These are phyloP conservation scores for Ochotona princeps DNA, from an alignment of 2,113 vertebrate genomes.

Conservation along the genomic window DNA sequence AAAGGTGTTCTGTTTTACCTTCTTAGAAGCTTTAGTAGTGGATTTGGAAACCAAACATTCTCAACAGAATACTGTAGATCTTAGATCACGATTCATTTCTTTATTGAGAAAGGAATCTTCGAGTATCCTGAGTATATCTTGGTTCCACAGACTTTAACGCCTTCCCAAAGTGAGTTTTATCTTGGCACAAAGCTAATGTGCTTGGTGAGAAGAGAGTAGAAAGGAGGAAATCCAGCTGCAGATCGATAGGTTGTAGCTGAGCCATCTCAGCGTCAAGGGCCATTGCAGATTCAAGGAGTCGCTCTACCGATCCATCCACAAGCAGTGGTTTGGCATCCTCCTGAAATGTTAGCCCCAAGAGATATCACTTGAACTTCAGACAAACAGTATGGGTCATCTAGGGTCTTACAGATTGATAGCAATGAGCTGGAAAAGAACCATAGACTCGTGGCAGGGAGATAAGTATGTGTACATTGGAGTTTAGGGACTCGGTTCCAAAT, in stretches of 20 bases:
- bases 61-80: background rate
- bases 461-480: background rate
- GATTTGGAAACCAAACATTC: background rate
- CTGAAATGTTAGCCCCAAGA: background rate
- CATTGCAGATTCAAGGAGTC: background rate
- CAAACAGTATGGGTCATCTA: background rate
- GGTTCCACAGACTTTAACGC: background rate
- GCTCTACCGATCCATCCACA: background rate
- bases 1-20: background rate
- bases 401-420: background rate
- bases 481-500: background rate
- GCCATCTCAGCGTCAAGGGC: fast-evolving
- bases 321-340: background rate
- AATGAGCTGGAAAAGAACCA: background rate
- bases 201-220: background rate
- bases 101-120: background rate
- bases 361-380: background rate
- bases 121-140: background rate
- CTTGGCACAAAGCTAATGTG: background rate
- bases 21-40: background rate
- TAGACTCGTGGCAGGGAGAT: background rate
- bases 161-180: background rate
- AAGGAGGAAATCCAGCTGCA: background rate
- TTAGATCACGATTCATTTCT: background rate
- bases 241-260: background rate